Evolutionary conservation across 2,797 vertebrate genomes (phyloP).

Genomic region (Diceros bicornis): DNA sequence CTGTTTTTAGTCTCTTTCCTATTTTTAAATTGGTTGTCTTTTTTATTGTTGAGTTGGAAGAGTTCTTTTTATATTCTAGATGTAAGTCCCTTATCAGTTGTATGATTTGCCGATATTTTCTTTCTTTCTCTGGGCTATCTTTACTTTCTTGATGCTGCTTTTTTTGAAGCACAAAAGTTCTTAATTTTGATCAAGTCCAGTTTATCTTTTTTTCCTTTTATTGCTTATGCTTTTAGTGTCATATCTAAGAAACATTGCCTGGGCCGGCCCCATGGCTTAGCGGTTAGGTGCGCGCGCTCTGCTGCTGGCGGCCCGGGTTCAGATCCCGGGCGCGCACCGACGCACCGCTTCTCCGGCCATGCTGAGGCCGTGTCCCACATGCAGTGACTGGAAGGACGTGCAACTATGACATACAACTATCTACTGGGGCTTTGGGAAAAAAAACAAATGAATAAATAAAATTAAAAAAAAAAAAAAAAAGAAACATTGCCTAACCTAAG

Average conservation of each 20-base stretch:
- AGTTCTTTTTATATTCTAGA: conserved; percentile 47
- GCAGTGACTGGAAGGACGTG: too few relatives aligned
- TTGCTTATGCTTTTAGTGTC: conserved; percentile 21
- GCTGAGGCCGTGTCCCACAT: too few relatives aligned
- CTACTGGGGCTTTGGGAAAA: too few relatives aligned
- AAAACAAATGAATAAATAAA: too few relatives aligned
- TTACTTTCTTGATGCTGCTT: not conserved
- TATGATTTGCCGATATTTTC: not conserved
- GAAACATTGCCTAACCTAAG: too few relatives aligned
- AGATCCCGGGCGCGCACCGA: too few relatives aligned
- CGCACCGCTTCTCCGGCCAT: too few relatives aligned
- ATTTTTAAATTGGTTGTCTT: conserved; percentile 40
- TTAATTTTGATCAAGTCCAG: not conserved
- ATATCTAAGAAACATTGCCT: not conserved
- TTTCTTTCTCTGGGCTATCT: not conserved
- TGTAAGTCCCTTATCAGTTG: not conserved
- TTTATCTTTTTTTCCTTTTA: not conserved
- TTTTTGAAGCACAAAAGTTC: conserved; percentile 16
- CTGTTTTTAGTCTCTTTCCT: not conserved
- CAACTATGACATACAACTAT: too few relatives aligned
- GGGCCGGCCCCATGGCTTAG: too few relatives aligned
- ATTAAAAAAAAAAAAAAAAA: too few relatives aligned
- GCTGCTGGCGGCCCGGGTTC: too few relatives aligned
- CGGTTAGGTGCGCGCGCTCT: too few relatives aligned
- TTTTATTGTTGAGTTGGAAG: conserved; percentile 2